These are phyloP conservation scores for Drosophila bocki DNA, from an alignment of 1,140 invertebrate species.

Conservation along the genomic window DNA sequence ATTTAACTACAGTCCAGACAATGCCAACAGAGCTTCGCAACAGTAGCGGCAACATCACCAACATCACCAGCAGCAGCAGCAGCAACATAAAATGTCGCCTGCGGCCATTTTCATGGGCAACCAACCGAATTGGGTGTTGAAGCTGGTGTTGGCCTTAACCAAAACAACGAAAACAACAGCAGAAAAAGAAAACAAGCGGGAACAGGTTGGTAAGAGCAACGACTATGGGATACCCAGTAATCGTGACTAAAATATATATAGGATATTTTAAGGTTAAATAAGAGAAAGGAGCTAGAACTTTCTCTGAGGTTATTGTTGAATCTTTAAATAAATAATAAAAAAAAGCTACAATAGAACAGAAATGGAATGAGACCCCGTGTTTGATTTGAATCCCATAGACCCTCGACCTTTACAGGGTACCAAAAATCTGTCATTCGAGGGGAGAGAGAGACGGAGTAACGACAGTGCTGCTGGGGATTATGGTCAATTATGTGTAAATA, in stretches of 20 bases:
- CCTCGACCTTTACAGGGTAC: not conserved
- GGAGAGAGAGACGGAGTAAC: conserved; percentile 9
- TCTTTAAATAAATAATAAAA: not conserved
- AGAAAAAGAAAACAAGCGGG: conserved; percentile 14
- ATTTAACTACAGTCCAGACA: conserved; percentile 73
- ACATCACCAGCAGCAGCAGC: conserved; percentile 27
- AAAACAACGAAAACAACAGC: conserved; percentile 37
- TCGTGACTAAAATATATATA: not conserved
- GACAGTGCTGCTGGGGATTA: conserved; percentile 67
- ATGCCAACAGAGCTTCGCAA: conserved; percentile 36
- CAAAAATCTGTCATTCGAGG: conserved; percentile 23
- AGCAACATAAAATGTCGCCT: conserved; percentile 68
- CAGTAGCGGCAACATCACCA: conserved; percentile 23
- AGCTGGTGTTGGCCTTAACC: conserved; percentile 47
- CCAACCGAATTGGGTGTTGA: conserved; percentile 63
- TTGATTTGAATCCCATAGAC: too few species aligned
- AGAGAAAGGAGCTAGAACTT: not conserved
- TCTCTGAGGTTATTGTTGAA: too few species aligned
- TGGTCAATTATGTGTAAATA: conserved; percentile 83
- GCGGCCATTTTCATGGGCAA: conserved; percentile 74
- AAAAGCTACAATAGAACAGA: too few species aligned
- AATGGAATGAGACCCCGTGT: too few species aligned
- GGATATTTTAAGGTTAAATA: too few species aligned
- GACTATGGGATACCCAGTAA: not conserved
- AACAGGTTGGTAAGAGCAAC: not conserved